A percentile compares a stretch with the other conserved stretches of the same genome.
These are phyloP conservation scores for Mycteria americana DNA, from an alignment of 2,797 vertebrate genomes.

Conservation along the genomic window DNA sequence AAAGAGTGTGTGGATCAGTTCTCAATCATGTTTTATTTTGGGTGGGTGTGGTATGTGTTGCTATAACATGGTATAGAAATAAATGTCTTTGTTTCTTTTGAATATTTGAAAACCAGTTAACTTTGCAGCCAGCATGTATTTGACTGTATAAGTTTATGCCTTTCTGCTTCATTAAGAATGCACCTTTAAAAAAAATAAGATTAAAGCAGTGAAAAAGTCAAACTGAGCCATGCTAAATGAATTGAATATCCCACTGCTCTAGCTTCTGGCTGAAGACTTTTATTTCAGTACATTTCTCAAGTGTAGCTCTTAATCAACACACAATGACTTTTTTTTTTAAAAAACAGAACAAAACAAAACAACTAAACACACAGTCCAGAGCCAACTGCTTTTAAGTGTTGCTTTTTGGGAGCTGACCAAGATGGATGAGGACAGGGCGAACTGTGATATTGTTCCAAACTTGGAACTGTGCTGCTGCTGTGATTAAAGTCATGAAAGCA, in stretches of 20 bases:
- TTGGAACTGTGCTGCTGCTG: not conserved
- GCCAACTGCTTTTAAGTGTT: not conserved
- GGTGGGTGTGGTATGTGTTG: not conserved
- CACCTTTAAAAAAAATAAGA: not conserved
- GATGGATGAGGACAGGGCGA: not conserved
- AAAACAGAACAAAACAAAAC: not conserved
- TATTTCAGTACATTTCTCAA: not conserved
- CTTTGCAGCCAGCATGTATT: not conserved
- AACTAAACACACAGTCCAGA: not conserved
- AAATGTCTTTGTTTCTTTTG: not conserved
- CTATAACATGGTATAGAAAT: not conserved
- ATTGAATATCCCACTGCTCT: not conserved
- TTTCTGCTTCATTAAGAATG: not conserved
- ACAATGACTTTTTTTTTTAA: not conserved
- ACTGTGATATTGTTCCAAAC: not conserved
- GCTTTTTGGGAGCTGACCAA: not conserved
- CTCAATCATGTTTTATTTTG: not conserved
- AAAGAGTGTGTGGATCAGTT: not conserved
- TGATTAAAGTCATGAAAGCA: not conserved
- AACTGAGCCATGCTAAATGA: not conserved
- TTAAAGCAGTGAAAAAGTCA: not conserved
- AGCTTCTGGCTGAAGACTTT: not conserved
- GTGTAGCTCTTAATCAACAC: not conserved
- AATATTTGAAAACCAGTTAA: not conserved
- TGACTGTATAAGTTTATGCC: not conserved